Conservation (phyloP, 2,113 vertebrate genomes). For the Spea bombifrons region DNA sequence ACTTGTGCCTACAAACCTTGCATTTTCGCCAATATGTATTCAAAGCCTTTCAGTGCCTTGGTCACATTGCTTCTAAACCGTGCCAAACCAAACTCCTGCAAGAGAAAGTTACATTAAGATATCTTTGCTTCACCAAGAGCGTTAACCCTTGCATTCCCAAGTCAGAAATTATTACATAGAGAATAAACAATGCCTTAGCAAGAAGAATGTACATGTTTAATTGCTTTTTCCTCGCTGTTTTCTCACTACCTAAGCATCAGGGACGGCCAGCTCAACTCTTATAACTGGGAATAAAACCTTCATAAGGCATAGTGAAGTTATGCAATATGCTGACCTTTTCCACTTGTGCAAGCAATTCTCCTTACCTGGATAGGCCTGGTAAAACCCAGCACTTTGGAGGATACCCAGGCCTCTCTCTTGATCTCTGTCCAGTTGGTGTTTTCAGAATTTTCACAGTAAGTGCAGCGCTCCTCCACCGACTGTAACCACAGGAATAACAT, state of each 20-base stretch:
- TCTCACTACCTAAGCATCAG: too few species aligned
- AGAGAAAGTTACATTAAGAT: constrained; percentile 6
- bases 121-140: too few species aligned
- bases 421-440: constrained; percentile 90
- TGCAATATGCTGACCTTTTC: too few species aligned
- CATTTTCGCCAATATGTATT: constrained; percentile 87
- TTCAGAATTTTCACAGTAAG: constrained; percentile 81
- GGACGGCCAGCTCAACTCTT: too few species aligned
- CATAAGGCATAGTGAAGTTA: too few species aligned
- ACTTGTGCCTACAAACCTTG: constrained; percentile 75
- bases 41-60: constrained; percentile 94
- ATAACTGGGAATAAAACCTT: too few species aligned
- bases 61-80: constrained; percentile 92
- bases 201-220: too few species aligned
- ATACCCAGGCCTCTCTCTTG: constrained; percentile 91
- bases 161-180: too few species aligned
- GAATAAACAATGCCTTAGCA: too few species aligned
- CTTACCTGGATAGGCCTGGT: constrained; percentile 90
- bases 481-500: constrained; percentile 39
- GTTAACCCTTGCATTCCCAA: too few species aligned
- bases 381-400: constrained; percentile 85
- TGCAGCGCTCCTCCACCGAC: constrained; percentile 88
- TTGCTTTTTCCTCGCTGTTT: too few species aligned
- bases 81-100: constrained; percentile 92
- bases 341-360: not conserved